These are phyloP conservation scores for Theonella swinhoei DNA, from an alignment of 37 sponge, comb jelly and placozoan genomes.

Conservation along the genomic window DNA sequence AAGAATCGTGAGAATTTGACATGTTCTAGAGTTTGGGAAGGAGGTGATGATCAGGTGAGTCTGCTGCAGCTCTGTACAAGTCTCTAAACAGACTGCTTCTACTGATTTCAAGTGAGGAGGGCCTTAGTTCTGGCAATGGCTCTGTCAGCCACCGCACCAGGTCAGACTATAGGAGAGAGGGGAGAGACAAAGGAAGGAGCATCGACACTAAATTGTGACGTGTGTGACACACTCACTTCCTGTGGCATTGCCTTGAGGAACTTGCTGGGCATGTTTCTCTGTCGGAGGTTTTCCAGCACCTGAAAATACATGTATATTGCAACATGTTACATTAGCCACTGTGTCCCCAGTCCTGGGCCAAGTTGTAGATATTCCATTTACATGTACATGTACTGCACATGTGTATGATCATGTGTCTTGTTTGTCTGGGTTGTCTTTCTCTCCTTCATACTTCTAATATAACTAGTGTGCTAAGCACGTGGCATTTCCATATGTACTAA, in stretches of 20 bases:
- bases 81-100: conserved; percentile 1
- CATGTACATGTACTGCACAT: too few species aligned
- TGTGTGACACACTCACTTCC: conserved; percentile 56
- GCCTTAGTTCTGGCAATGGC: background rate
- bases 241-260: conserved; percentile 28
- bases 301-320: background rate
- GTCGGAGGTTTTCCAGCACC: conserved; percentile 38
- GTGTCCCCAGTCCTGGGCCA: background rate
- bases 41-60: background rate
- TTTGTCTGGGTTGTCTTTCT: too few species aligned
- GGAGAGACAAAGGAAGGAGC: background rate
- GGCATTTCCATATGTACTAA: too few species aligned
- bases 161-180: conserved; percentile 16
- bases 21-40: background rate
- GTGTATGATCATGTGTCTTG: too few species aligned
- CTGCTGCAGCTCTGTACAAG: background rate
- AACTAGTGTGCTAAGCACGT: too few species aligned
- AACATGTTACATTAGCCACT: background rate
- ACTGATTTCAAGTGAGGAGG: conserved; percentile 27
- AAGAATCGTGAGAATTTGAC: too few species aligned
- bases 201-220: background rate
- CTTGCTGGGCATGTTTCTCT: background rate
- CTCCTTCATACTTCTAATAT: too few species aligned
- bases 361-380: background rate
- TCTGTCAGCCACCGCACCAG: conserved; percentile 54